Conservation (phyloP, 2,888 invertebrate genomes). For the Griposia aprilina region DNA sequence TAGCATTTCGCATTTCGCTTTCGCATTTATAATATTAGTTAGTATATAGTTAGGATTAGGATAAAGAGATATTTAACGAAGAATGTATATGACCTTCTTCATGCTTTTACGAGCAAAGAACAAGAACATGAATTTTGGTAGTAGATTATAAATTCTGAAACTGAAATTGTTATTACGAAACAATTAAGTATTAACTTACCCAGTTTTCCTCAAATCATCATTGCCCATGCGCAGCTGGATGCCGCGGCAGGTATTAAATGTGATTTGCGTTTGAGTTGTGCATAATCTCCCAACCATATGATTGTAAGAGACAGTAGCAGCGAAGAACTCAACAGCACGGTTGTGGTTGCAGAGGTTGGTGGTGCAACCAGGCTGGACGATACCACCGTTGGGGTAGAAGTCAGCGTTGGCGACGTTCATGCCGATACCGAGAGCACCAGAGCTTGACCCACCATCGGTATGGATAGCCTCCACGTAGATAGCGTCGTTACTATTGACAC, state of each 20-base stretch:
- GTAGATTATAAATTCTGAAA: not conserved
- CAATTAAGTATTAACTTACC: conserved; percentile 8
- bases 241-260: conserved; percentile 73
- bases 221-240: conserved; percentile 74
- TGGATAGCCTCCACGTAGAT: conserved; percentile 80
- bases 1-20: no score
- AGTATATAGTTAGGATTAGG: no score
- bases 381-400: conserved; percentile 91
- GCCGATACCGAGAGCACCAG: conserved; percentile 84
- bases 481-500: conserved; percentile 77
- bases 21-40: no score
- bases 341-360: conserved; percentile 76
- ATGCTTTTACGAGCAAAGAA: not conserved
- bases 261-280: conserved; percentile 65
- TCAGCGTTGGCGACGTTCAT: conserved; percentile 87
- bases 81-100: not conserved
- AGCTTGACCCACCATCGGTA: conserved; percentile 68
- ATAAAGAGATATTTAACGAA: not conserved
- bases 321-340: conserved; percentile 77
- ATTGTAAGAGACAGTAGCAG: conserved; percentile 73
- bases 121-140: not conserved
- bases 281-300: conserved; percentile 75
- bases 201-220: conserved; percentile 70
- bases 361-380: conserved; percentile 76
- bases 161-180: not conserved